phyloP scores from a whole-genome alignment of 2,888 invertebrate genomes.

The Diachrysia chrysitis region DNA sequence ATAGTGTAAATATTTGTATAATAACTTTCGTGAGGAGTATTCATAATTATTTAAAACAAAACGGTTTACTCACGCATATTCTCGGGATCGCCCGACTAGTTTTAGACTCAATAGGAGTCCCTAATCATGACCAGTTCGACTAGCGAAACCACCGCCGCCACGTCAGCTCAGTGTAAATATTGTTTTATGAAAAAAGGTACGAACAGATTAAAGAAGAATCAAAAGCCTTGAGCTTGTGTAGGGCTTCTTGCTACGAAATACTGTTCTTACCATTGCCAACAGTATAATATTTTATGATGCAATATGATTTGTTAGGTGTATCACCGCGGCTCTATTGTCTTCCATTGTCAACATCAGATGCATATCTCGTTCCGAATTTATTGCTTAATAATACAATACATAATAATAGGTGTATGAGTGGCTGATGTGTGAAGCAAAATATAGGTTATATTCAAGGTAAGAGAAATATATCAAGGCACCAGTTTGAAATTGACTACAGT shows the following conservation, averaged over 20 bases:
- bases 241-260: not conserved
- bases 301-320: conserved; percentile 55
- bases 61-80: no score
- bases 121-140: no score
- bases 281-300: conserved; percentile 39
- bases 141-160: no score
- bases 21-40: no score
- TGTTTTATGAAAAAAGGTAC: no score
- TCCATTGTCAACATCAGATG: conserved; percentile 52
- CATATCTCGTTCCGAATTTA: conserved; percentile 47
- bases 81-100: no score
- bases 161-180: no score
- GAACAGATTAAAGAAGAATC: no score
- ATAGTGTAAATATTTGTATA: no score
- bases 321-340: conserved; percentile 48
- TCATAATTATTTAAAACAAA: no score
- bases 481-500: not conserved
- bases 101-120: no score
- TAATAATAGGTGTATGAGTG: conserved; percentile 24
- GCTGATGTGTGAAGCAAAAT: conserved; percentile 21
- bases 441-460: not conserved
- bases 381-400: conserved; percentile 44
- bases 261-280: conserved; percentile 1
- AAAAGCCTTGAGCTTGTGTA: not conserved
- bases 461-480: not conserved